Base-by-base conservation (phyloP, 2,888 invertebrate species). In the Furcula furcula region DNA sequence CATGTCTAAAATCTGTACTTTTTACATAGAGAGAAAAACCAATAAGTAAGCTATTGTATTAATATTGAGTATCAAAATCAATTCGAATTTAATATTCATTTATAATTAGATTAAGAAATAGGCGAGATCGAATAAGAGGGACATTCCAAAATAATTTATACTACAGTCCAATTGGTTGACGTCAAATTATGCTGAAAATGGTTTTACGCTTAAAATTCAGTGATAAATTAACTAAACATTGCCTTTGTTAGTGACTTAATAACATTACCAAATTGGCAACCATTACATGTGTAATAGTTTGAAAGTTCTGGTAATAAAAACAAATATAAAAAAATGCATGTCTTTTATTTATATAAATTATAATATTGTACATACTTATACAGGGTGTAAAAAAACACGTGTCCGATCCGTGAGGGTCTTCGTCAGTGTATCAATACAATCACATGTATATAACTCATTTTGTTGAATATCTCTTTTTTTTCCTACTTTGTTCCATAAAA, bases 261-360 rank as follows among this genome's bases (percentile, higher is more conserved):
- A 48, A 42, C 34, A 25, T 37, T 42, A 46, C 50, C 36, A 40
- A 40, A 51, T 61, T 55, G 65, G 61, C 49, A 46, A 59, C 62
- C 57, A 45, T 53, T 37, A 49, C 55, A 53, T 47, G 57, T 73
- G 69, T 71, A 62, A 64, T 68, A 67, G 62, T 68, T 66, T 66
- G 59, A 66, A 66, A 56, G 62, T 65, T 65, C 54, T 57, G 57
- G 51, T 61, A 75, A 53, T 70, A 70, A 69, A 73, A 63, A 23
- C 28, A 28, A 14, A 21, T 29, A 18, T 11, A 22, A 31, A 26
- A 19, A 7, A 18, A 18, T 28, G 13, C 2, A 10, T 22, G 14
- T 38, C 29, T 14, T 32, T 38, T 44, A 44, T 39, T 37, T 46
- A 29, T 10, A 10, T 4, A 9, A 2, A 4, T 2, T 9, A 9